Conservation (phyloP, 2,113 vertebrate genomes). For the Cnemophilus loriae region DNA sequence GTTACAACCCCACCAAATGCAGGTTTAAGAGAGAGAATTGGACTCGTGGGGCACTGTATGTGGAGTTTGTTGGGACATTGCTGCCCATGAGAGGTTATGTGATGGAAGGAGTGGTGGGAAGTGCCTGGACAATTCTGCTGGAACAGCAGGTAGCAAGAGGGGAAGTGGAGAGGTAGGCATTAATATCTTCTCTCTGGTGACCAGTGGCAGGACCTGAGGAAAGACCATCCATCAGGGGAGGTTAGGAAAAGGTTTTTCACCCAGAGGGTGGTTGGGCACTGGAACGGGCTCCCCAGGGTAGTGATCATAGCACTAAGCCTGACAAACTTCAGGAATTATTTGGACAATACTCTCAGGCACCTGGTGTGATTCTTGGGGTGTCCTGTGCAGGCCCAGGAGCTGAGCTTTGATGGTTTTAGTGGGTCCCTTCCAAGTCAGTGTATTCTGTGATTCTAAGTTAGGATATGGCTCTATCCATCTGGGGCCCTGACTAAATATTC, state of each 20-base stretch:
- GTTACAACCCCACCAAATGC: not conserved
- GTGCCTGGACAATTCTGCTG: not conserved
- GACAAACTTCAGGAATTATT: not conserved
- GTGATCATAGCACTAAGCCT: not conserved
- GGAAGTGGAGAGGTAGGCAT: not conserved
- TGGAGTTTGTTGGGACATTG: not conserved
- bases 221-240: not conserved
- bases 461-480: not conserved
- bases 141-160: not conserved
- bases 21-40: not conserved
- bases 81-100: not conserved
- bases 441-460: not conserved
- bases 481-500: not conserved
- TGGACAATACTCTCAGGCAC: not conserved
- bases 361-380: not conserved
- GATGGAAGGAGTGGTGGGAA: not conserved
- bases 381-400: not conserved
- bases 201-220: not conserved
- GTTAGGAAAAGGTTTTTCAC: not conserved
- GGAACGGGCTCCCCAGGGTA: not conserved
- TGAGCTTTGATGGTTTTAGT: not conserved
- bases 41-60: not conserved
- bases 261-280: not conserved
- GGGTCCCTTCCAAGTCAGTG: not conserved
- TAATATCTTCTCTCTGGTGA: not conserved